Base-by-base conservation (phyloP, 1,140 invertebrate genomes). In the Drosophila lacteicornis region DNA sequence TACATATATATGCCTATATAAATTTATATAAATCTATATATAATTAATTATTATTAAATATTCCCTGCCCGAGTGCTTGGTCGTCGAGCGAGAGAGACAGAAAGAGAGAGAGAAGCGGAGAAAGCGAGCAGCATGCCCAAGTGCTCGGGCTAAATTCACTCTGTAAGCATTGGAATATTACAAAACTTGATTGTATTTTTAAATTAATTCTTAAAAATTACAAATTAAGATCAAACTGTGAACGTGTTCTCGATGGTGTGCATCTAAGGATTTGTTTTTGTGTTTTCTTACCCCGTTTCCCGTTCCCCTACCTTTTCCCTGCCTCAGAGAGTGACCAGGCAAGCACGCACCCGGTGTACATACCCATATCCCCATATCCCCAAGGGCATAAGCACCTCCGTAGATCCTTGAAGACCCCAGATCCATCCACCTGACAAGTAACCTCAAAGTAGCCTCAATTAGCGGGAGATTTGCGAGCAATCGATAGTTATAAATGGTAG, bases 121-220 rank as follows among this genome's bases (percentile, higher is more conserved):
- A 25, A 7, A 30, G 8, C 47, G 46, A 19, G 27, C 49, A 25
- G 13, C 17, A 17, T 15, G 13, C 25, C 36, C 63, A 68, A 40
- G 62, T 30, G 42, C 47, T 40, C 63, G 58, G 63, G 63, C 43
- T 27, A 13, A 27, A 46, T 46, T 46, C 59, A 62, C 43, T 47
- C 58, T 71, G 57, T 55, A 33, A 57, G 43, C 51, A 47, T 65
- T 50, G 42, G 55, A 74, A 47, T 51, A 74, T 59, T 51, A 56
- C 60, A 75, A 62, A 63, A 62, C 85, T 84, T 88, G 80, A 90
- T 90, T 88, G 85, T 90, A 90, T 90, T 90, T 90, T 82, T 88
- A 88, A 83, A 88, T 81, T 88, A 80, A 87, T 79, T 88, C 80
- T 90, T 88, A 85, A 82, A 90, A 85, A 90, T 62, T 74, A 90